phyloP scores from a whole-genome alignment of 2,888 invertebrate species.

The Lepidonotus clava region DNA sequence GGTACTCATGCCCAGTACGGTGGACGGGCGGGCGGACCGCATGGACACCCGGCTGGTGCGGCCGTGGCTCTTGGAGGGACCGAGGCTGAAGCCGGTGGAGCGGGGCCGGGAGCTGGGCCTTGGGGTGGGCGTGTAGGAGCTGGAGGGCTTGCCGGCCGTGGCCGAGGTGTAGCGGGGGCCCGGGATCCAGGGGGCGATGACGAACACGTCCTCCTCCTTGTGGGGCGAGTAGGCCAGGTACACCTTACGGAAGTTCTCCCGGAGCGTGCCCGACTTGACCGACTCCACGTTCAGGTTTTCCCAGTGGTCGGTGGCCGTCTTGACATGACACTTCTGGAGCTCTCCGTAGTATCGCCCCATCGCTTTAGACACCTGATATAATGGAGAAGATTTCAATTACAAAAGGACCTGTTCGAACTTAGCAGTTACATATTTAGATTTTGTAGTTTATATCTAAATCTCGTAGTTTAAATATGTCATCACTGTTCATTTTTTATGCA shows the following conservation, averaged over 20 bases:
- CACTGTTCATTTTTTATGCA: too few relatives aligned
- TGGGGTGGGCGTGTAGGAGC: neutral
- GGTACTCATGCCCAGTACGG: too few relatives aligned
- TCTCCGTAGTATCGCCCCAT: conserved; percentile 67
- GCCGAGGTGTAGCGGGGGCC: conserved; percentile 62
- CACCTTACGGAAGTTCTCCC: conserved; percentile 67
- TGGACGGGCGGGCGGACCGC: neutral
- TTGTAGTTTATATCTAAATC: too few relatives aligned
- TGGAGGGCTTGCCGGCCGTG: neutral
- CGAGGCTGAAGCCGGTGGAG: too few relatives aligned
- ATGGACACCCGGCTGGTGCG: neutral
- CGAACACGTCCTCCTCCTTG: conserved; percentile 70
- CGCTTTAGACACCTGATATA: conserved; percentile 66
- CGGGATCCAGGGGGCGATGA: conserved; percentile 73
- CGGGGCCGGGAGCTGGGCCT: neutral
- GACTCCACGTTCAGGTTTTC: conserved; percentile 67
- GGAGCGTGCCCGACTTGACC: conserved; percentile 66
- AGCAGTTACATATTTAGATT: too few relatives aligned
- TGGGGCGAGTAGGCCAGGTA: conserved; percentile 72
- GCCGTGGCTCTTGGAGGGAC: too few relatives aligned
- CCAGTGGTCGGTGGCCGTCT: conserved; percentile 70
- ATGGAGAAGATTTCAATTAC: neutral
- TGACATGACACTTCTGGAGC: conserved; percentile 66
- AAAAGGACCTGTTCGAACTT: too few relatives aligned
- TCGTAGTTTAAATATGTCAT: too few relatives aligned